phyloP scores from a whole-genome alignment of 2,888 invertebrate genomes.

The Sabatieria punctata region DNA sequence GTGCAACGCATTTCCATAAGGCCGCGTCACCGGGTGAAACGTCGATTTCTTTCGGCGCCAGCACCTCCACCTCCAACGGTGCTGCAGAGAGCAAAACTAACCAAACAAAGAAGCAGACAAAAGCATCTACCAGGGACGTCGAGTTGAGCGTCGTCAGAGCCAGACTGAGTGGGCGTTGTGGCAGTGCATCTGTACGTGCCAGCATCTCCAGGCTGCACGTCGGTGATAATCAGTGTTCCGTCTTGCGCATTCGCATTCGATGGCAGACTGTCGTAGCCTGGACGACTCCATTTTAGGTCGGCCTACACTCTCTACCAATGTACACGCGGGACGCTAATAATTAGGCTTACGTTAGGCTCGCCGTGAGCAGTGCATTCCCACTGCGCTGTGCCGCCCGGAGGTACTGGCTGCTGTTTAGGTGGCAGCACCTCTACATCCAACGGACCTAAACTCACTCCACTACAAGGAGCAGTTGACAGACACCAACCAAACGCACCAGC shows the following conservation, averaged over 20 bases:
- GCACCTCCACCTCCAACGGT: conserved; percentile 21
- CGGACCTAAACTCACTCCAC: too few species aligned
- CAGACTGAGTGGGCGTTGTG: conserved; percentile 29
- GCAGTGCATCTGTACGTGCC: conserved; percentile 38
- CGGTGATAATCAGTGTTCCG: conserved; percentile 33
- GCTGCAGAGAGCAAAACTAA: conserved; percentile 11
- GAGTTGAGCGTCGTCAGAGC: too few species aligned
- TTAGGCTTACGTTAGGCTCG: too few species aligned
- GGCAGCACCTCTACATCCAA: too few species aligned
- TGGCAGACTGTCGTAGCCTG: conserved; percentile 36
- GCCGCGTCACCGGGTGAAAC: conserved; percentile 19
- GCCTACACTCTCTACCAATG: too few species aligned
- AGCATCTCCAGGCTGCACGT: conserved; percentile 30
- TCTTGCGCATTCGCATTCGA: conserved; percentile 20
- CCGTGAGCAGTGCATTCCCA: neutral
- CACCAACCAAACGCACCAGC: too few species aligned
- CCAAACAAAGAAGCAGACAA: neutral
- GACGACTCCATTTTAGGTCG: conserved; percentile 85
- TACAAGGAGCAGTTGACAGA: too few species aligned
- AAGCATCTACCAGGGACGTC: too few species aligned
- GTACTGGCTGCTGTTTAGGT: neutral
- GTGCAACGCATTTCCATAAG: conserved; percentile 23
- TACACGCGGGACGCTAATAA: too few species aligned
- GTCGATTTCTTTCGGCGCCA: conserved; percentile 21
- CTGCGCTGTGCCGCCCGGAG: neutral